These are phyloP conservation scores for Standfussiana lucernea DNA, from an alignment of 2,888 invertebrate genomes.

Conservation along the genomic window DNA sequence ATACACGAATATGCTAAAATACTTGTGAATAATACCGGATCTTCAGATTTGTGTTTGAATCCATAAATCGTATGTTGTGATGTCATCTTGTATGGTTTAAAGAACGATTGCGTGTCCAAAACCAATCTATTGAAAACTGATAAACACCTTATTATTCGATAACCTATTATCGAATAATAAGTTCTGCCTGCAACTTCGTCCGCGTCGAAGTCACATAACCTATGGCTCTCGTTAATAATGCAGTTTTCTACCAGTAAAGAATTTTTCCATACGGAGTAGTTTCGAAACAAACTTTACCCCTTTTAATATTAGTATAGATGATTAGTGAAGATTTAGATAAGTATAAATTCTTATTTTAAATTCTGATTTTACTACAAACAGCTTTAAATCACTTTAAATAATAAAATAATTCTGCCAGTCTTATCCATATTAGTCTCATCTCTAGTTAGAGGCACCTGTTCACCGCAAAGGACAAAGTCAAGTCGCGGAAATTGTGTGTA, in stretches of 20 bases:
- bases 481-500: slow-evolving; percentile 78
- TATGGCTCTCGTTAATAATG: not conserved
- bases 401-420: not conserved
- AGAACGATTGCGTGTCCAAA: not conserved
- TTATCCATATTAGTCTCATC: slow-evolving; percentile 63
- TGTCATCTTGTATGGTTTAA: not conserved
- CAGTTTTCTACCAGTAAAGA: not conserved
- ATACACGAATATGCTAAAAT: slow-evolving; percentile 20
- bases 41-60: not conserved
- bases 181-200: not conserved
- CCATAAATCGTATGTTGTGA: not conserved
- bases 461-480: slow-evolving; percentile 75
- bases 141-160: no score
- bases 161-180: not conserved
- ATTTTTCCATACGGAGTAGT: not conserved
- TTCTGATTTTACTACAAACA: not conserved
- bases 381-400: not conserved
- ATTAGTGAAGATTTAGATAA: not conserved
- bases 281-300: not conserved
- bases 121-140: not conserved
- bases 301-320: not conserved
- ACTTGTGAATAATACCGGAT: slow-evolving; percentile 27
- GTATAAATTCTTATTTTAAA: not conserved
- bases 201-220: not conserved
- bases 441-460: slow-evolving; percentile 73